phyloP scores from a whole-genome alignment of 2,888 invertebrate genomes.

The Brenthis hecate region DNA sequence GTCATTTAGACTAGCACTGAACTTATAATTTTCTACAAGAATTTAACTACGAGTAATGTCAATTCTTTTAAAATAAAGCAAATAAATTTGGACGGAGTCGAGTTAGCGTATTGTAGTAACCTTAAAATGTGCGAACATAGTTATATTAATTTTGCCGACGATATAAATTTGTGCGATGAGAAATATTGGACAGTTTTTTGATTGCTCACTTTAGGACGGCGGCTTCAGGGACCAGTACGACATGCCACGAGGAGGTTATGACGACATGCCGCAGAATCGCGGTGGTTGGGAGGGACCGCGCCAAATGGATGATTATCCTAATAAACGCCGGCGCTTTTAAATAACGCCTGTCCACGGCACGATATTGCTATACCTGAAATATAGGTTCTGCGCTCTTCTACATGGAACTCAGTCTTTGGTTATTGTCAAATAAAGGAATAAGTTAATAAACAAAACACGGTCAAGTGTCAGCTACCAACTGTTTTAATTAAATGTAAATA shows the following conservation, averaged over 20 bases:
- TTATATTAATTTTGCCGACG: slow-evolving; percentile 27
- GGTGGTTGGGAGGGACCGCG: slow-evolving; percentile 82
- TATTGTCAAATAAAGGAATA: slow-evolving; percentile 23
- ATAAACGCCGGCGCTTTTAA: slow-evolving; percentile 86
- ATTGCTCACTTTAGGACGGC: slow-evolving; percentile 80
- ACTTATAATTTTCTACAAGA: no score
- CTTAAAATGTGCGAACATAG: slow-evolving; percentile 9
- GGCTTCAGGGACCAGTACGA: slow-evolving; percentile 81
- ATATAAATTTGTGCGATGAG: slow-evolving; percentile 44
- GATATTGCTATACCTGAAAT: slow-evolving; percentile 2
- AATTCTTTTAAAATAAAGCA: no score
- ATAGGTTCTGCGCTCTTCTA: slow-evolving; percentile 9
- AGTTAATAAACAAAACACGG: no score
- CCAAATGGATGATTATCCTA: slow-evolving; percentile 84
- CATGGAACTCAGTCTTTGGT: slow-evolving; percentile 29
- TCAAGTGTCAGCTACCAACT: no score
- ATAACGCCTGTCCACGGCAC: slow-evolving; percentile 26
- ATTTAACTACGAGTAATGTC: no score
- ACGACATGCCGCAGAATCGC: slow-evolving; percentile 78
- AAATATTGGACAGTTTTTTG: slow-evolving; percentile 76
- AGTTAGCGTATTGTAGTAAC: not conserved
- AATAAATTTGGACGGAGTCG: no score
- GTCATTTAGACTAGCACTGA: no score
- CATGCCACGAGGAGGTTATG: slow-evolving; percentile 73
- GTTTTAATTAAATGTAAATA: no score